These are phyloP conservation scores for Melikaiella ostensackeni DNA, from an alignment of 2,888 invertebrate species.

Conservation along the genomic window DNA sequence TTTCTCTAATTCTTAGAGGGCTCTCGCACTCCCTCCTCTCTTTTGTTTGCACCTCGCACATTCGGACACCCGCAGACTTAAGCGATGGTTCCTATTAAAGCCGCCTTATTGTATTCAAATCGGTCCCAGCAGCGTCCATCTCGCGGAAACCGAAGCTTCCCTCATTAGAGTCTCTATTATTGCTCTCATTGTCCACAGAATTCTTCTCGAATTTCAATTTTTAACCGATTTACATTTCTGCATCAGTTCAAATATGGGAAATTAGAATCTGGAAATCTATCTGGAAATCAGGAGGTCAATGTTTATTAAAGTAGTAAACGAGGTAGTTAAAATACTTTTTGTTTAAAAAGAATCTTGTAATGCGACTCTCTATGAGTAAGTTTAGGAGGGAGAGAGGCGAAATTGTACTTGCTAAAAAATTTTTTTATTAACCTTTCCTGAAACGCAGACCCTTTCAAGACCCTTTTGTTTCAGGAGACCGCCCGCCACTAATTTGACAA, in stretches of 20 bases:
- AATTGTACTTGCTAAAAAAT: conserved; percentile 40
- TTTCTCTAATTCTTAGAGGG: conserved; percentile 45
- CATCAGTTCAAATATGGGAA: not conserved
- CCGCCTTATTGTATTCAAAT: conserved; percentile 75
- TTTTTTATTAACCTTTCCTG: conserved; percentile 29
- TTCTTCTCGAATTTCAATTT: conserved; percentile 16
- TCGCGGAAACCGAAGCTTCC: conserved; percentile 37
- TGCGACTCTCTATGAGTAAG: not conserved
- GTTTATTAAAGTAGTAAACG: not conserved
- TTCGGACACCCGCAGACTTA: conserved; percentile 65
- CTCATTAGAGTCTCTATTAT: conserved; percentile 40
- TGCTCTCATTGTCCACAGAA: conserved; percentile 23
- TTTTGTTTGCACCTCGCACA: conserved; percentile 73
- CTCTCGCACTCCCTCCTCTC: conserved; percentile 53
- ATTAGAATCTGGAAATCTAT: not conserved
- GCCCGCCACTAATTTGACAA: conserved; percentile 70
- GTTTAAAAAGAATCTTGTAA: not conserved
- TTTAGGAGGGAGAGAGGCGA: conserved; percentile 15
- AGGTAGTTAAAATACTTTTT: too few species aligned
- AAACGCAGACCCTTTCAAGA: conserved; percentile 11
- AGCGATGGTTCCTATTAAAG: conserved; percentile 67
- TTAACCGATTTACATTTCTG: not conserved
- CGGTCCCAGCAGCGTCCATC: conserved; percentile 45
- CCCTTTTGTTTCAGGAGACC: conserved; percentile 50
- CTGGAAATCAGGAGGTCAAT: not conserved